Conservation (phyloP, 2,113 vertebrate species). For the Triplophysa siluroides region DNA sequence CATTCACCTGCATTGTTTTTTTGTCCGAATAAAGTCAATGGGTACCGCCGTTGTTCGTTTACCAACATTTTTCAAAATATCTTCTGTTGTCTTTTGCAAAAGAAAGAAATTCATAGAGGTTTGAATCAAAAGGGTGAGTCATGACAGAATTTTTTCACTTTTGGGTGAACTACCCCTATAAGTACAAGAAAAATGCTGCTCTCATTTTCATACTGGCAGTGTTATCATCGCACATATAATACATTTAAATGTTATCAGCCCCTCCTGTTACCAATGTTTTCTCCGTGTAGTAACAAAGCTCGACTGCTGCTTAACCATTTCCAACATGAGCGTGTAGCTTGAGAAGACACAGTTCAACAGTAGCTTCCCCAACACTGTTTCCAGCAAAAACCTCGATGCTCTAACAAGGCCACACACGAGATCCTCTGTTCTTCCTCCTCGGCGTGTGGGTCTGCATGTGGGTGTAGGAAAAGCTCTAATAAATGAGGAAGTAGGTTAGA, state of each 20-base stretch:
- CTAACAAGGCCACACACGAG: constrained; percentile 9
- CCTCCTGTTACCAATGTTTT: neutral
- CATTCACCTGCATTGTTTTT: too few relatives aligned
- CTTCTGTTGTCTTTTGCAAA: too few relatives aligned
- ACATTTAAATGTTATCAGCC: neutral
- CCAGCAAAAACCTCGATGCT: neutral
- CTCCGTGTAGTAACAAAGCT: too few relatives aligned
- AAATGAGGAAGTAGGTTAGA: constrained; percentile 27
- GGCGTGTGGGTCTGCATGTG: constrained; percentile 9
- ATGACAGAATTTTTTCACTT: too few relatives aligned
- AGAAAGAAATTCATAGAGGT: too few relatives aligned
- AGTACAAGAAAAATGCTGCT: too few relatives aligned
- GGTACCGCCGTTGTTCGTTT: too few relatives aligned
- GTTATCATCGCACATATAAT: neutral
- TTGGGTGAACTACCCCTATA: too few relatives aligned
- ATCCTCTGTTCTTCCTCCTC: constrained; percentile 9
- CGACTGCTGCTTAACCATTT: neutral
- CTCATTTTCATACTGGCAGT: too few relatives aligned
- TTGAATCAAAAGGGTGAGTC: too few relatives aligned
- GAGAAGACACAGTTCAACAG: neutral
- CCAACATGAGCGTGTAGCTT: neutral
- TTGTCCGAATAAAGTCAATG: too few relatives aligned
- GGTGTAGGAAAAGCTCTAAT: constrained; percentile 10
- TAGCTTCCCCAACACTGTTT: neutral
- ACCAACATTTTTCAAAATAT: too few relatives aligned